Evolutionary conservation across 1,140 invertebrate species (phyloP).

Genomic region (Drosophila teissieri): DNA sequence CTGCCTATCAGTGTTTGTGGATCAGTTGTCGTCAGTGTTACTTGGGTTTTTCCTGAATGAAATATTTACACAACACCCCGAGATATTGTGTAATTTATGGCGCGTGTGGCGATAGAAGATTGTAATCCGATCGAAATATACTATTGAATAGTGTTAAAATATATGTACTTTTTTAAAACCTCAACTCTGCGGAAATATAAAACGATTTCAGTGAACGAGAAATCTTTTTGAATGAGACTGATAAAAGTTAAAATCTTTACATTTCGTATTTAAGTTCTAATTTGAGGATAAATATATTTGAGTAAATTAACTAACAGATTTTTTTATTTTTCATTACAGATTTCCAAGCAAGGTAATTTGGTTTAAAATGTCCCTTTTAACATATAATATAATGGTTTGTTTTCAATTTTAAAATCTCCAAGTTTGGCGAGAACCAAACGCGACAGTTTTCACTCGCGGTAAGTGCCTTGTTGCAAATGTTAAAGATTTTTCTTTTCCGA

Average conservation of each 20-base stretch:
- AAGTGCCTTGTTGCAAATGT: conserved; percentile 65
- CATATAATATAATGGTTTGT: neutral
- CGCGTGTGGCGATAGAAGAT: conserved; percentile 25
- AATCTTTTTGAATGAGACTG: too few relatives aligned
- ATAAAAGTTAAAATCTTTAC: too few relatives aligned
- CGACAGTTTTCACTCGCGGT: conserved; percentile 63
- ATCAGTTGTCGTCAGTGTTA: conserved; percentile 6
- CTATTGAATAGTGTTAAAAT: neutral
- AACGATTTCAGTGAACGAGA: too few relatives aligned
- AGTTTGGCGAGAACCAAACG: conserved; percentile 42
- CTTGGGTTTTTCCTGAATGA: conserved; percentile 48
- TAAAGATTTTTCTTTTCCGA: conserved; percentile 50
- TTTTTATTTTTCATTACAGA: conserved; percentile 41
- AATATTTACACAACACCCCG: conserved; percentile 50
- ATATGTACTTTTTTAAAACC: neutral
- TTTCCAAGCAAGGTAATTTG: conserved; percentile 62
- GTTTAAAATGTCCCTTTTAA: too few relatives aligned
- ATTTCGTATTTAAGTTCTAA: too few relatives aligned
- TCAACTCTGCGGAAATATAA: too few relatives aligned
- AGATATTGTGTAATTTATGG: conserved; percentile 52
- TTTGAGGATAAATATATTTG: neutral
- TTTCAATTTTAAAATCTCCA: conserved; percentile 3
- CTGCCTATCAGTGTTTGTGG: neutral
- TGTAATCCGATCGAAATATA: neutral
- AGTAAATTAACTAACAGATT: neutral